These are phyloP conservation scores for Cetonia aurata DNA, from an alignment of 2,888 invertebrate genomes.

Conservation along the genomic window DNA sequence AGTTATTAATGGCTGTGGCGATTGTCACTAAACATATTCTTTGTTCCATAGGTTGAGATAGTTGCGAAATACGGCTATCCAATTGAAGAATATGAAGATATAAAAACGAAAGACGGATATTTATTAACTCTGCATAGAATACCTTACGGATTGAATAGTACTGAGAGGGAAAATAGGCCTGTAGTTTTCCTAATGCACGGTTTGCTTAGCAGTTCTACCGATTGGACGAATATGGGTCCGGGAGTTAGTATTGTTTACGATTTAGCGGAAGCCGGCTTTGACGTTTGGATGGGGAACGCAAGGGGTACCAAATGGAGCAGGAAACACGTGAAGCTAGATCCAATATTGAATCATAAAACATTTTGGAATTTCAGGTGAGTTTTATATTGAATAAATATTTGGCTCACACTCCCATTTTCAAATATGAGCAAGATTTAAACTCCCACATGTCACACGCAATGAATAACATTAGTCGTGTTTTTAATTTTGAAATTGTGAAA, in stretches of 20 bases:
- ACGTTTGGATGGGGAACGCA: conserved; percentile 73
- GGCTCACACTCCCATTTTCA: neutral
- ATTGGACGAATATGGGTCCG: conserved; percentile 79
- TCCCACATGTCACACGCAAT: too few species aligned
- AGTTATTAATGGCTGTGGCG: too few species aligned
- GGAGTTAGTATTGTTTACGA: conserved; percentile 68
- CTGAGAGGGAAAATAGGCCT: conserved; percentile 55
- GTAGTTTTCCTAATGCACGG: conserved; percentile 80
- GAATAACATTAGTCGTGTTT: too few species aligned
- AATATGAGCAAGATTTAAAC: too few species aligned
- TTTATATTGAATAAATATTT: neutral
- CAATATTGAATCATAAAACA: conserved; percentile 55
- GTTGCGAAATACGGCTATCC: conserved; percentile 70
- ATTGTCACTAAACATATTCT: too few species aligned
- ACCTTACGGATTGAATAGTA: conserved; percentile 64
- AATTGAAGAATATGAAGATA: conserved; percentile 71
- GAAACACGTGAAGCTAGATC: conserved; percentile 65
- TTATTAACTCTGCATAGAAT: conserved; percentile 83
- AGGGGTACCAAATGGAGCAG: conserved; percentile 71
- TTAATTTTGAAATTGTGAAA: too few species aligned
- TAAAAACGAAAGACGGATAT: conserved; percentile 83
- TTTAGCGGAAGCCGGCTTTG: conserved; percentile 67
- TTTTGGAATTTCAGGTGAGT: conserved; percentile 65
- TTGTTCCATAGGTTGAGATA: conserved; percentile 36
- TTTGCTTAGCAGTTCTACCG: conserved; percentile 78